A percentile compares a stretch with the other conserved stretches of the same genome.
Conservation (phyloP, 1,140 invertebrate genomes). For the Tetragnatha versicolor region DNA sequence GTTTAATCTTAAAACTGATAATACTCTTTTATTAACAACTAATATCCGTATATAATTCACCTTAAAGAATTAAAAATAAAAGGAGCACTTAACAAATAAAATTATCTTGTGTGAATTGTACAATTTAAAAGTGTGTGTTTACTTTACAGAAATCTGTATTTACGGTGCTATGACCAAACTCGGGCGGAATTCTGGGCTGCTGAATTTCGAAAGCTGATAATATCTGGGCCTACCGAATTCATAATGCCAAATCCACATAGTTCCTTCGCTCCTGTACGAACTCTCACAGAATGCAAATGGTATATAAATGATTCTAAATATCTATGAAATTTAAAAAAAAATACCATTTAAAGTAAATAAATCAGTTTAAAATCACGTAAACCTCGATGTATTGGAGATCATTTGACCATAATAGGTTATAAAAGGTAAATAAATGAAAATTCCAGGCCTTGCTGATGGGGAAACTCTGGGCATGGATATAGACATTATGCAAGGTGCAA, state of each 20-base stretch:
- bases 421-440: too few species aligned
- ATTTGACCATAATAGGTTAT: too few species aligned
- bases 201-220: constrained; percentile 74
- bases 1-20: background rate
- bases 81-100: background rate
- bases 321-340: background rate
- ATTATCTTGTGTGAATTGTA: background rate
- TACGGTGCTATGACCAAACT: constrained; percentile 84
- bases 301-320: constrained; percentile 52
- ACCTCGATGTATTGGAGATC: too few species aligned
- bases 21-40: too few species aligned
- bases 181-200: constrained; percentile 86
- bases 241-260: constrained; percentile 77
- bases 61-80: background rate
- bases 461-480: too few species aligned
- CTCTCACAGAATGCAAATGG: constrained; percentile 73
- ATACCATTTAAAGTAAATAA: background rate
- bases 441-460: too few species aligned
- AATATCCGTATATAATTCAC: too few species aligned
- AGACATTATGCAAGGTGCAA: too few species aligned
- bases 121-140: background rate
- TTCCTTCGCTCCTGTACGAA: constrained; percentile 83
- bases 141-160: constrained; percentile 74
- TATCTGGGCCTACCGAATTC: constrained; percentile 75
- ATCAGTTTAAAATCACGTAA: background rate